Conservation (phyloP, 2,888 invertebrate genomes). For the Syrphus vitripennis region DNA sequence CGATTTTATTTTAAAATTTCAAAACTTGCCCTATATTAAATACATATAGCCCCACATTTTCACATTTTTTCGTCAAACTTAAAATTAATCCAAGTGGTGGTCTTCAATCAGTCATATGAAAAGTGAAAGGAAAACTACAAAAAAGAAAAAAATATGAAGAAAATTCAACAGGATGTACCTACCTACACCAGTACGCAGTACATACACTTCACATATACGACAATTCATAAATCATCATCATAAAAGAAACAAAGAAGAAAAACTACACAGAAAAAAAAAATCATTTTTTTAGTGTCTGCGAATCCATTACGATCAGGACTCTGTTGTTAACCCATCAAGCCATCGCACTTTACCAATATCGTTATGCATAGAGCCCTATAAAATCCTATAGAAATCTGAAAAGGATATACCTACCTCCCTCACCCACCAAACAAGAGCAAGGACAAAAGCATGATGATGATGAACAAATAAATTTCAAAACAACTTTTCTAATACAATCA, state of each 20-base stretch:
- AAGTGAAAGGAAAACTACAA: slow-evolving; percentile 51
- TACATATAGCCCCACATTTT: no score
- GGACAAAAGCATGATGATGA: background rate
- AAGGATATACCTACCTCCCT: no score
- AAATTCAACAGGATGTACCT: slow-evolving; percentile 15
- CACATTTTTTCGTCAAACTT: no score
- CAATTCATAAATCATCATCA: background rate
- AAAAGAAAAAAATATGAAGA: background rate
- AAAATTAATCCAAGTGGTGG: no score
- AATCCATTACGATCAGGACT: slow-evolving; percentile 43
- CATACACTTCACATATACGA: background rate
- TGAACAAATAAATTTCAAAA: slow-evolving; percentile 18
- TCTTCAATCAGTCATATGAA: slow-evolving; percentile 62
- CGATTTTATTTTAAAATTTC: no score
- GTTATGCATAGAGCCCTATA: background rate
- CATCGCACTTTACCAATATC: slow-evolving; percentile 8
- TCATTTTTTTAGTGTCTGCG: slow-evolving; percentile 43
- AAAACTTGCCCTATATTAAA: no score
- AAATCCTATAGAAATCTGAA: background rate
- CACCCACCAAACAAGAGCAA: no score
- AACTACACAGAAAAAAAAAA: background rate
- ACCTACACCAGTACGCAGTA: background rate
- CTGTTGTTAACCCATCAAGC: slow-evolving; percentile 30
- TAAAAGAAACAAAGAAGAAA: slow-evolving; percentile 23
- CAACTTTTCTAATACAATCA: slow-evolving; percentile 33